Base-by-base conservation (phyloP, 2,888 invertebrate species). In the Frankliniella fusca region DNA sequence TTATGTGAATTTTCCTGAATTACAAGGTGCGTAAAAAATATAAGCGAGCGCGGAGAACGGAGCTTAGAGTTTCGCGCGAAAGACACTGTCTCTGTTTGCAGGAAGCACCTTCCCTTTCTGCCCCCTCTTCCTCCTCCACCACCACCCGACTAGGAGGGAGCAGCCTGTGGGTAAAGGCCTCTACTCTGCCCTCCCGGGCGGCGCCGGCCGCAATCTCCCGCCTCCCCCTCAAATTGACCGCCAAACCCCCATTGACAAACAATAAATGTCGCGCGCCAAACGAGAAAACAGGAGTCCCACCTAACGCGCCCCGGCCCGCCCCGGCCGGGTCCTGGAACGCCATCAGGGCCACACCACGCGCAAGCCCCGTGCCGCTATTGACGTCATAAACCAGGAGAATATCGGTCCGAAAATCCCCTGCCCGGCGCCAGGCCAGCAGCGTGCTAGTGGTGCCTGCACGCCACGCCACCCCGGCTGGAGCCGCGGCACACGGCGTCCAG, bases 301-400 rank as follows among this genome's bases (percentile, higher is more conserved):
- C 54, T 38, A 12, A 11, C 9, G 70, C 70, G 12, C 12, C 27
- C 70, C 23, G 27, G 70, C 9, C 70, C 70, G 3, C 27, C 11
- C 70, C 70, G 10, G 23, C 27, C 70, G 70, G n/a, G n/a, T n/a
- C n/a, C 70, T 27, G 70, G 8, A 11, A 9, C 1, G 70, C 70
- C 70, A 70, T 70, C 70, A 70, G 27, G 70, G 11, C 70, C 70
- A n/a, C 27, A 1, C 70, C 70, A 8, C 8, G 11, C 70, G 70
- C 70, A 27, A 27, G 70, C 23, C 70, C 23, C 27, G 5, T 8
- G 70, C 7, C 70, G 70, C 70, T 76, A 76, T 76, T 76, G 70
- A 76, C 70, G 27, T 76, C 70, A 76, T 76, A 76, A 76, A 76
- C 70, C 70, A 76, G 70, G 70, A 9, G 70, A 76, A 76, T 76